These are phyloP conservation scores for Pachyseris speciosa DNA, from an alignment of 64 coral and sea anemone species.

Conservation along the genomic window DNA sequence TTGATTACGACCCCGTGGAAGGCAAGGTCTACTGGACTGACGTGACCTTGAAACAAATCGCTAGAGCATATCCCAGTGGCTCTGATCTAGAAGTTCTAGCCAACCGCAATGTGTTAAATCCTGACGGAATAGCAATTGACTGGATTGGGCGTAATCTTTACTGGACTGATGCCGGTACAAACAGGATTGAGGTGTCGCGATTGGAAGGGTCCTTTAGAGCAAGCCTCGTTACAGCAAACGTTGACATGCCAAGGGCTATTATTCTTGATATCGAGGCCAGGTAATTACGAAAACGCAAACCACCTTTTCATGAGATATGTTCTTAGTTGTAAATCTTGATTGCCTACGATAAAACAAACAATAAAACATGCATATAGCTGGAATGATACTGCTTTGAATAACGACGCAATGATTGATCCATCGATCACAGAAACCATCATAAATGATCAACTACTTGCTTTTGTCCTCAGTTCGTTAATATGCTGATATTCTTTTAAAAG, in stretches of 20 bases:
- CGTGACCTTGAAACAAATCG: conserved; percentile 34
- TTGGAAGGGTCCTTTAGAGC: conserved; percentile 69
- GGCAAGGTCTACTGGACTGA: conserved; percentile 80
- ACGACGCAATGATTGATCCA: too few relatives aligned
- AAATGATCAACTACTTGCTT: background rate
- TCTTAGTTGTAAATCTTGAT: background rate
- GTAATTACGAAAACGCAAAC: background rate
- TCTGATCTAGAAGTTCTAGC: conserved; percentile 53
- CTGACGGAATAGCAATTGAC: conserved; percentile 73
- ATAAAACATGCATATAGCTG: background rate
- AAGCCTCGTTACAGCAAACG: conserved; percentile 16
- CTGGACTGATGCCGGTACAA: conserved; percentile 69
- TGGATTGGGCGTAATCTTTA: conserved; percentile 63
- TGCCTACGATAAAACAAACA: background rate
- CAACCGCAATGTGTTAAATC: conserved; percentile 22
- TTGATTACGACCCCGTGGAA: conserved; percentile 69
- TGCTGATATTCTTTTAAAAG: background rate
- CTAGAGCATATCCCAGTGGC: conserved; percentile 46
- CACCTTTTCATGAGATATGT: background rate
- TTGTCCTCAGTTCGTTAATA: background rate
- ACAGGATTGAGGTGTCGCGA: conserved; percentile 66
- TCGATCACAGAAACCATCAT: too few relatives aligned
- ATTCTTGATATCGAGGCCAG: conserved; percentile 58
- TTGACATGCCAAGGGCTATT: conserved; percentile 70
- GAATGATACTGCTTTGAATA: background rate